These are phyloP conservation scores for Volucella inanis DNA, from an alignment of 2,888 invertebrate species.

Conservation along the genomic window DNA sequence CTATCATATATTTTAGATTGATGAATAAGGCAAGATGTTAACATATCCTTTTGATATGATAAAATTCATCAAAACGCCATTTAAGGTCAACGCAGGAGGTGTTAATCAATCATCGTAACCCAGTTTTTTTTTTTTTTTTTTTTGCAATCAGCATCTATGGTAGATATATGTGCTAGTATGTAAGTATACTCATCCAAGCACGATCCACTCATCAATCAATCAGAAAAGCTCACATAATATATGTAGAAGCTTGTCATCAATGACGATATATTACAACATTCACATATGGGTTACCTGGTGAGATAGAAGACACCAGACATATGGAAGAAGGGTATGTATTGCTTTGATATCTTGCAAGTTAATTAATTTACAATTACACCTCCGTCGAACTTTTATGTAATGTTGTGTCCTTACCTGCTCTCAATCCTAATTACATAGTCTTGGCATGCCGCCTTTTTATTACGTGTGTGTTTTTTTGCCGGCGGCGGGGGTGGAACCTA, in stretches of 20 bases:
- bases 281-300: not conserved
- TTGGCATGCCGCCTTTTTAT: not conserved
- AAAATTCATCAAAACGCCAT: slow-evolving; percentile 14
- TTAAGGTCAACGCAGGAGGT: slow-evolving; percentile 15
- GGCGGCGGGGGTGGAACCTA: not conserved
- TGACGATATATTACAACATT: slow-evolving; percentile 16
- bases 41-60: no score
- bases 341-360: slow-evolving; percentile 36
- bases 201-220: slow-evolving; percentile 59
- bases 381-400: not conserved
- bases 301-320: not conserved
- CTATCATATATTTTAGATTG: no score
- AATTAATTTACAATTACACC: slow-evolving; percentile 59
- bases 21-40: no score
- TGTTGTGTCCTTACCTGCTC: slow-evolving; percentile 5
- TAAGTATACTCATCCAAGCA: not conserved
- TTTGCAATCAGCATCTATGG: not conserved
- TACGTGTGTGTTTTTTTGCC: not conserved
- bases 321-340: not conserved
- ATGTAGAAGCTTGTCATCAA: slow-evolving; percentile 41
- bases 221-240: slow-evolving; percentile 46
- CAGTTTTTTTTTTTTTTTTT: not conserved
- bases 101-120: slow-evolving; percentile 41
- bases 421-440: slow-evolving; percentile 19
- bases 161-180: no score